phyloP scores from a whole-genome alignment of 2,797 vertebrate genomes.

The Falco peregrinus region DNA sequence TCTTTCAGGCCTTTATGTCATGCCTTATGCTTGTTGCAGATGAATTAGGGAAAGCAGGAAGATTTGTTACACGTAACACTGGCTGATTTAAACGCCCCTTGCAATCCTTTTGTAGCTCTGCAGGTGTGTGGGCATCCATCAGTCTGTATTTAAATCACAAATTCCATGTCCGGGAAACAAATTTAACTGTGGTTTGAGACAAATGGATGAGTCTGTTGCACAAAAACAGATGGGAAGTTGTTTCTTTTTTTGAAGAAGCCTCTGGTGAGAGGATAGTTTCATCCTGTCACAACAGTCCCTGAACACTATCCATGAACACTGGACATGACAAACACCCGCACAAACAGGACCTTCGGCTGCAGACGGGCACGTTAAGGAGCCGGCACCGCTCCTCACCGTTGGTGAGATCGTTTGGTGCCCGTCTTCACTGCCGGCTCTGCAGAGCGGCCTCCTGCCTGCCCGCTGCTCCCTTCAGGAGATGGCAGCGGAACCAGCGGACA shows the following conservation, averaged over 20 bases:
- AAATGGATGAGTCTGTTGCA: not conserved
- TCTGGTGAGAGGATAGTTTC: not conserved
- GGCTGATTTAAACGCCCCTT: not conserved
- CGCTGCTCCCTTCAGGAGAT: accelerated
- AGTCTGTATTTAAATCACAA: not conserved
- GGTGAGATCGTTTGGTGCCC: accelerated
- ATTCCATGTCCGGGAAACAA: not conserved
- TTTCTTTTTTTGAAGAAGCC: not conserved
- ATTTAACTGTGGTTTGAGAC: not conserved
- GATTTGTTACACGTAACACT: not conserved
- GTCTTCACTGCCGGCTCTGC: not conserved
- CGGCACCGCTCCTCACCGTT: accelerated
- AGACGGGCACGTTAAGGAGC: accelerated
- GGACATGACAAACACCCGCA: not conserved
- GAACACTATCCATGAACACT: not conserved
- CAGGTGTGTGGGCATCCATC: not conserved
- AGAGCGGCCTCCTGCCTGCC: not conserved
- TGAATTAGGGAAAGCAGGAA: not conserved
- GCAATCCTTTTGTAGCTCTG: not conserved
- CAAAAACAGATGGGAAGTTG: not conserved
- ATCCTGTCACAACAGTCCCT: not conserved
- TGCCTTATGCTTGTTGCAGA: accelerated
- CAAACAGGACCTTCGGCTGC: accelerated
- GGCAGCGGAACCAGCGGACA: no score
- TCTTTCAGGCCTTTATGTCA: not conserved